A percentile compares a stretch with the other conserved stretches of the same genome.
These are phyloP conservation scores for Trematomus loennbergii DNA, from an alignment of 2,113 vertebrate species.

Conservation along the genomic window DNA sequence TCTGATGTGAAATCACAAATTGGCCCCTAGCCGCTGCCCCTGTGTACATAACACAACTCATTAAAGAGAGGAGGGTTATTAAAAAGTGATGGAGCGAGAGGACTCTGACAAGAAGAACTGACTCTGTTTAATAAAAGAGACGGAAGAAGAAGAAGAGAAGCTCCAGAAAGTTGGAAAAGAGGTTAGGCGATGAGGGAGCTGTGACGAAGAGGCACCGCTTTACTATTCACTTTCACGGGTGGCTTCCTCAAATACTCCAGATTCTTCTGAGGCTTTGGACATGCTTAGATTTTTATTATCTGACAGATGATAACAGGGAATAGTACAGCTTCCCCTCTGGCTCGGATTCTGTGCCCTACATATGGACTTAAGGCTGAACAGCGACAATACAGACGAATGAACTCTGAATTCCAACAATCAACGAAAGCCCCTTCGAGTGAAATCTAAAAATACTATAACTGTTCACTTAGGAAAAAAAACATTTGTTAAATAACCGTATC, in stretches of 20 bases:
- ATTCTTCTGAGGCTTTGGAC: slow-evolving; percentile 59
- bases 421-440: slow-evolving; percentile 34
- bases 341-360: slow-evolving; percentile 59
- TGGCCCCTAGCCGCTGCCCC: slow-evolving; percentile 80
- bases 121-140: slow-evolving; percentile 76
- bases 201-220: slow-evolving; percentile 42
- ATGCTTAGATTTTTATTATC: slow-evolving; percentile 65
- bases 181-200: slow-evolving; percentile 55
- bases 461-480: slow-evolving; percentile 71
- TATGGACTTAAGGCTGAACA: slow-evolving; percentile 34
- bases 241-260: slow-evolving; percentile 46
- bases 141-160: slow-evolving; percentile 17
- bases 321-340: slow-evolving; percentile 52
- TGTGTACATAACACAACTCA: slow-evolving; percentile 84
- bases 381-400: slow-evolving; percentile 45
- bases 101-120: slow-evolving; percentile 75
- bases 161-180: slow-evolving; percentile 50
- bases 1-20: slow-evolving; percentile 83
- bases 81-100: slow-evolving; percentile 82
- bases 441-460: slow-evolving; percentile 71
- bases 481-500: slow-evolving; percentile 67
- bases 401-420: slow-evolving; percentile 41
- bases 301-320: slow-evolving; percentile 58
- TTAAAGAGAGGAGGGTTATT: slow-evolving; percentile 83
- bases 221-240: slow-evolving; percentile 65